Evolutionary conservation across 2,888 invertebrate species (phyloP).

Genomic region (Luperina nickerlii): DNA sequence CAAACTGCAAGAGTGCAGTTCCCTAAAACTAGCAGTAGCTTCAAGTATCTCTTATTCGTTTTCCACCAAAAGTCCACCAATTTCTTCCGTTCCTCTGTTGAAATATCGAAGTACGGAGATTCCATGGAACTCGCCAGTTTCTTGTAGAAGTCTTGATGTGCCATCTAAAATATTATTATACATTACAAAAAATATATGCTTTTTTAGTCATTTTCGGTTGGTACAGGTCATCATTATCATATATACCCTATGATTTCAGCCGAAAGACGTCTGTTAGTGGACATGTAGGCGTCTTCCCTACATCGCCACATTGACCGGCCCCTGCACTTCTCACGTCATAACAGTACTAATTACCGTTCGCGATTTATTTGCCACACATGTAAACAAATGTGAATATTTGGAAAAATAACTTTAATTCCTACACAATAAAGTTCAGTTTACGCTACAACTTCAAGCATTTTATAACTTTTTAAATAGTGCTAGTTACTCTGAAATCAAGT

Average conservation of each 20-base stretch:
- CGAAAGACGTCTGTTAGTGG: neutral
- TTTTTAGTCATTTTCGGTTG: neutral
- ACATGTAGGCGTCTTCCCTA: neutral
- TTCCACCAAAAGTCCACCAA: conserved; percentile 77
- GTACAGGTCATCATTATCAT: neutral
- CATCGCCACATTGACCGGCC: neutral
- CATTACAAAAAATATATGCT: neutral
- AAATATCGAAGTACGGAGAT: conserved; percentile 79
- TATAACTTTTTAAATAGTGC: no score
- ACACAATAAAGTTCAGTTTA: no score
- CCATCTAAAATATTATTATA: conserved; percentile 67
- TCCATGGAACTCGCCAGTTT: conserved; percentile 80
- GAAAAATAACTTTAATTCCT: no score
- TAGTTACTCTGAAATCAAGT: no score
- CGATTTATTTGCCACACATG: no score
- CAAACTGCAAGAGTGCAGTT: conserved; percentile 79
- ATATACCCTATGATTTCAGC: no score
- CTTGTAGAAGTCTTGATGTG: conserved; percentile 75
- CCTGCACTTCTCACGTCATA: neutral
- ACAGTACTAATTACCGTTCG: neutral
- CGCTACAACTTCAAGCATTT: no score
- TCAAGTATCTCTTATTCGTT: conserved; percentile 77
- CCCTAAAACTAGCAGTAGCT: conserved; percentile 77
- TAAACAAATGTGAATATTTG: no score
- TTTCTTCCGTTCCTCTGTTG: conserved; percentile 73